Evolutionary conservation across 2,888 invertebrate genomes (phyloP).

Genomic region (Mythimna ferrago): DNA sequence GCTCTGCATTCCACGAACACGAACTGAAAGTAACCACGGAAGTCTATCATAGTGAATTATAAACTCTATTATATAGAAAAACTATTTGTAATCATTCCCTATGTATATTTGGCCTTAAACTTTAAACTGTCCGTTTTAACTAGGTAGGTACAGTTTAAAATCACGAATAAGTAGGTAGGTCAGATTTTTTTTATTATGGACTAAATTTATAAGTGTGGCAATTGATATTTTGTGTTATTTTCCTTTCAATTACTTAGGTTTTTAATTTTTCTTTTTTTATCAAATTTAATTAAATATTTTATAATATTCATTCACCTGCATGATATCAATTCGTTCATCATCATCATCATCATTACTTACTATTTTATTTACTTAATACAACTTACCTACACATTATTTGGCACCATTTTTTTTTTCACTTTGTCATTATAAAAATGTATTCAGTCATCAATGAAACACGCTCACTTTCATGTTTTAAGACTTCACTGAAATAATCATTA

Average conservation of each 20-base stretch:
- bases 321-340: background rate
- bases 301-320: background rate
- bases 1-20: conserved; percentile 95
- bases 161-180: too few species aligned
- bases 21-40: conserved; percentile 96
- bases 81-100: conserved; percentile 2
- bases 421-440: background rate
- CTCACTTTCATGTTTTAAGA: conserved; percentile 2
- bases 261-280: background rate
- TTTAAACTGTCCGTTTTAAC: background rate
- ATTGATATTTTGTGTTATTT: background rate
- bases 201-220: background rate
- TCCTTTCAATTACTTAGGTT: background rate
- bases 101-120: background rate
- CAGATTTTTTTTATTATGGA: background rate
- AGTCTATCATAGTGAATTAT: conserved; percentile 95
- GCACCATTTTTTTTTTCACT: background rate
- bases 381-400: too few species aligned
- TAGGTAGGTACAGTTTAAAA: background rate
- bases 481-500: background rate
- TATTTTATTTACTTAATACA: background rate
- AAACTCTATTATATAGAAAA: conserved; percentile 67
- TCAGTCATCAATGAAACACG: background rate
- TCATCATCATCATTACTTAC: background rate
- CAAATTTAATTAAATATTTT: background rate